A percentile compares a stretch with the other conserved stretches of the same genome.
Conservation (phyloP, 2,888 invertebrate genomes). For the Acanthopleura granulata region DNA sequence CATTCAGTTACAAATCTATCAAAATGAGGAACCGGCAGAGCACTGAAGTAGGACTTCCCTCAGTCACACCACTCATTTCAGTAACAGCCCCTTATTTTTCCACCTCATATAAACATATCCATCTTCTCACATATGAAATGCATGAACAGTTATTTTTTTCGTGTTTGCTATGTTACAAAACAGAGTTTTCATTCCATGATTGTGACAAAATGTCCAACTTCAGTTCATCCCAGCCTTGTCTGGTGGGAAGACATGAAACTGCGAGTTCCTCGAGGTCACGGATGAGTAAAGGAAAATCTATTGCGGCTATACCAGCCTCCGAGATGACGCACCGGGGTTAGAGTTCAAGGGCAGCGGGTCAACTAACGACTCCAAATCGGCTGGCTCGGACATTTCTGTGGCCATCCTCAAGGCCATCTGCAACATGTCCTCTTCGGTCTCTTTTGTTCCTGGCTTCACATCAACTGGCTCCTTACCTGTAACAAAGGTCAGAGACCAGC, state of each 20-base stretch:
- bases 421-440: conserved; percentile 64
- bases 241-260: neutral
- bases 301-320: neutral
- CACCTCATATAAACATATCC: too few species aligned
- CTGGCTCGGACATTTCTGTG: conserved; percentile 84
- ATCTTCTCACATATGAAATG: too few species aligned
- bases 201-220: too few species aligned
- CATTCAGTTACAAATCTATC: too few species aligned
- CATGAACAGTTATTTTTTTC: too few species aligned
- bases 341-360: conserved; percentile 53
- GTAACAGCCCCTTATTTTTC: too few species aligned
- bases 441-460: conserved; percentile 11
- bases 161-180: too few species aligned
- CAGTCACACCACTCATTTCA: too few species aligned
- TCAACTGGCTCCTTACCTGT: neutral
- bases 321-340: neutral
- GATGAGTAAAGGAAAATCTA: too few species aligned
- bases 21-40: too few species aligned
- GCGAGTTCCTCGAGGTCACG: neutral
- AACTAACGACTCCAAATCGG: conserved; percentile 79
- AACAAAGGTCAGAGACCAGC: neutral
- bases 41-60: too few species aligned
- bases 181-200: too few species aligned
- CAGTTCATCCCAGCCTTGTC: neutral
- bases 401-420: conserved; percentile 68